These are phyloP conservation scores for Urocolius indicus DNA, from an alignment of 2,113 vertebrate species.

Conservation along the genomic window DNA sequence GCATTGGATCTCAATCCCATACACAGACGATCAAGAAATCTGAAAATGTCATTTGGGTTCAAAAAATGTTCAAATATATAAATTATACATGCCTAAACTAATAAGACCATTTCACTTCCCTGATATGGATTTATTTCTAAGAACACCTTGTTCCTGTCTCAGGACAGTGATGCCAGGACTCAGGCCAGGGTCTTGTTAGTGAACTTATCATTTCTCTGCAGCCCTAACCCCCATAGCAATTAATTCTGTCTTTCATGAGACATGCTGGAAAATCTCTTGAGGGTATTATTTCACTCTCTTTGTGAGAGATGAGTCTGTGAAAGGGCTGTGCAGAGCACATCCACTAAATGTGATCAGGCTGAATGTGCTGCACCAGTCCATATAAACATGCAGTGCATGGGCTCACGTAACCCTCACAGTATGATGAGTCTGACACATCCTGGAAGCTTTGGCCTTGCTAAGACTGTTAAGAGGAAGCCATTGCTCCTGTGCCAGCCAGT, in stretches of 20 bases:
- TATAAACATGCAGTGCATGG: not conserved
- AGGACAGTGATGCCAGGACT: not conserved
- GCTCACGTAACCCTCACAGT: fast-evolving
- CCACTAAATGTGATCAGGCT: not conserved
- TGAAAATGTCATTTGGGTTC: not conserved
- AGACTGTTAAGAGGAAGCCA: not conserved
- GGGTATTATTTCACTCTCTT: not conserved
- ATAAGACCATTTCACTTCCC: not conserved
- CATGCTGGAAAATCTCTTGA: fast-evolving
- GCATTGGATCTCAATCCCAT: not conserved
- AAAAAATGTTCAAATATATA: not conserved
- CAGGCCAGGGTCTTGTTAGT: not conserved
- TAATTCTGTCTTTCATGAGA: not conserved
- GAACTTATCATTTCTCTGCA: not conserved
- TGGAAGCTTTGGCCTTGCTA: fast-evolving
- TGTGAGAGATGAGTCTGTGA: not conserved
- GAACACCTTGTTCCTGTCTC: not conserved
- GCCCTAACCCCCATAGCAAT: not conserved
- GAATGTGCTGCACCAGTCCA: fast-evolving
- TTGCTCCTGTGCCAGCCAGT: not conserved
- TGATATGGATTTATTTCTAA: not conserved
- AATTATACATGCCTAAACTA: not conserved
- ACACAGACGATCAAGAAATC: not conserved
- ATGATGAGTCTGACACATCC: not conserved
- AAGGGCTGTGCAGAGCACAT: fast-evolving